Evolutionary conservation across 2,888 invertebrate genomes (phyloP).

Genomic region (Dyspetes luteomarginatus): DNA sequence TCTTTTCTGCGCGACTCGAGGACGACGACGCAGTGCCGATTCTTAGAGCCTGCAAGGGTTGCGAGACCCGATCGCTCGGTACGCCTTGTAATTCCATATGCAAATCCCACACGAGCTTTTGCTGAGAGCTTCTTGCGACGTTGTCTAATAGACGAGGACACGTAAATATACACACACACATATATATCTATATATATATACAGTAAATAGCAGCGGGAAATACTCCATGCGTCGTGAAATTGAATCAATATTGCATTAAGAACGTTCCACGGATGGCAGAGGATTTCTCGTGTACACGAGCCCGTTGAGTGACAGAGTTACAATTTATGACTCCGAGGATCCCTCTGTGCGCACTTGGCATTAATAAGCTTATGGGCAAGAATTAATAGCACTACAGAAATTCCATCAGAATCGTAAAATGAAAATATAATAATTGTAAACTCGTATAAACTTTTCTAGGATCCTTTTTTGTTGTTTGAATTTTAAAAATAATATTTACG

Average conservation of each 20-base stretch:
- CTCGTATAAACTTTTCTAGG: too few relatives aligned
- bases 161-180: background rate
- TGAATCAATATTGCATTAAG: conserved; percentile 76
- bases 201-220: conserved; percentile 21
- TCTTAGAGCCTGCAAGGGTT: conserved; percentile 30
- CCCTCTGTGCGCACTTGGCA: background rate
- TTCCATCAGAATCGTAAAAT: background rate
- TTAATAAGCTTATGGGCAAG: too few relatives aligned
- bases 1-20: conserved; percentile 12
- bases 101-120: conserved; percentile 73
- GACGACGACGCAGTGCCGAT: conserved; percentile 44
- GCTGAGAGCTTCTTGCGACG: conserved; percentile 59
- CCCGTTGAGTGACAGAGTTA: conserved; percentile 21
- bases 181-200: background rate
- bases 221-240: conserved; percentile 65
- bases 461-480: too few relatives aligned
- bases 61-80: conserved; percentile 45
- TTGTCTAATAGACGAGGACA: conserved; percentile 27
- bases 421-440: too few relatives aligned
- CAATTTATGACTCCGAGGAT: conserved; percentile 14
- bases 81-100: conserved; percentile 75
- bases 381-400: background rate
- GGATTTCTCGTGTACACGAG: conserved; percentile 30
- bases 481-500: too few relatives aligned
- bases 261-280: conserved; percentile 36